Base-by-base conservation (phyloP, 2,797 vertebrate species). In the Aeoliscus strigatus region DNA sequence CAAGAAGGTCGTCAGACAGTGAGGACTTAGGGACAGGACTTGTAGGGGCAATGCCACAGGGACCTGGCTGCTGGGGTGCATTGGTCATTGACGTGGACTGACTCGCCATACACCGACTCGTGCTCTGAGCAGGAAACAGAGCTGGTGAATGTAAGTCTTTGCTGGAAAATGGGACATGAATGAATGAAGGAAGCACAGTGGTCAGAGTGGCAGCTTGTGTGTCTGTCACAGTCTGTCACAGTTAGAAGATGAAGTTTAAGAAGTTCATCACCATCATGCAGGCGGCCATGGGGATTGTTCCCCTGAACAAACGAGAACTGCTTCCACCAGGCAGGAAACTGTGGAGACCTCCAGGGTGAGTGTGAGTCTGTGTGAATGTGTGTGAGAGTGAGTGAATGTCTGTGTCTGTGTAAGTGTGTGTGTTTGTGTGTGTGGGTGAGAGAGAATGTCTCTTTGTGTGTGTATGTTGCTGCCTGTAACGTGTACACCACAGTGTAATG, bases 191-290 rank as follows among this genome's bases (percentile, higher is more conserved):
- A 39, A 14, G 51, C 26, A 11, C n/a, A n/a, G n/a, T n/a, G n/a
- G 32, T 34, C 13, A 25, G 39, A 32, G 55, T n/a, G 6, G 38
- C 15, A 33, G 14, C n/a, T n/a, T 5, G 28, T 18, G n/a, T 12
- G 29, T 25, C 21, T 39, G 42, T 51, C 11, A 49, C 27, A 16
- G n/a, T 36, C n/a, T 10, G 33, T 6, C 16, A 9, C 9, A 35
- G 33, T 26, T 59, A 41, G 16, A 78, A 66, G 64, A 97, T 96
- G 94, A 92, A 90, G 81, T 97, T 94, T 65, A 97, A 97, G 88
- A 97, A 97, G 77, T 97, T 94, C 15, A 90, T 93, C 69, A 92
- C 91, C 13, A 91, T 97, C 77, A 87, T 97, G 88, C 93, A 97
- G 77, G 93, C 91, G 8, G 92, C 93, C 0, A 84, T 94, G 42